These are phyloP conservation scores for Gobiocypris rarus DNA, from an alignment of 2,113 vertebrate species.

Conservation along the genomic window DNA sequence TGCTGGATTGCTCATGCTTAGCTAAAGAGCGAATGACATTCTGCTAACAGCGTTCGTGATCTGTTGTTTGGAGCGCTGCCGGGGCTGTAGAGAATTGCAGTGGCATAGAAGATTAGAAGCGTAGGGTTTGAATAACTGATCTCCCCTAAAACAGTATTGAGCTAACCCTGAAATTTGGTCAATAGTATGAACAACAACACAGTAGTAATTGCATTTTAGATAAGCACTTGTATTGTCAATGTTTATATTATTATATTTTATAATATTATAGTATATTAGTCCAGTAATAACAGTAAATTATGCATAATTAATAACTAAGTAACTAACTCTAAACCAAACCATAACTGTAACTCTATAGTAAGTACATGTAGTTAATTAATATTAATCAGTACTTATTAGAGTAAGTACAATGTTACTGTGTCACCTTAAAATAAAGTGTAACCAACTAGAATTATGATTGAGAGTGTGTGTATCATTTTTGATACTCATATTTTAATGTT, in stretches of 20 bases:
- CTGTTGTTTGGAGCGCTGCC: constrained; percentile 18
- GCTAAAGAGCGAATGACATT: constrained; percentile 5
- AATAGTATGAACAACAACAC: not conserved
- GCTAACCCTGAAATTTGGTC: not conserved
- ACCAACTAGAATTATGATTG: no score
- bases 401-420: no score
- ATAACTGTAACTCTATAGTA: no score
- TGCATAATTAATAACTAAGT: no score
- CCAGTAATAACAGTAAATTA: no score
- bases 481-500: no score
- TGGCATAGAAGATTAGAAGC: not conserved
- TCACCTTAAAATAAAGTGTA: no score
- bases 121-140: not conserved
- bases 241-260: not conserved
- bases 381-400: no score
- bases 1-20: not conserved
- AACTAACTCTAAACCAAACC: no score
- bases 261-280: no score
- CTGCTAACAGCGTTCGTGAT: constrained; percentile 4
- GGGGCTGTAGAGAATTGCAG: constrained; percentile 1
- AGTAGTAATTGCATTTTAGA: not conserved
- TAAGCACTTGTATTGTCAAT: not conserved
- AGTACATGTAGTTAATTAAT: no score
- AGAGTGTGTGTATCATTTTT: no score
- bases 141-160: not conserved